phyloP scores from a whole-genome alignment of 2,888 invertebrate species.

The Antheraea assamensis region DNA sequence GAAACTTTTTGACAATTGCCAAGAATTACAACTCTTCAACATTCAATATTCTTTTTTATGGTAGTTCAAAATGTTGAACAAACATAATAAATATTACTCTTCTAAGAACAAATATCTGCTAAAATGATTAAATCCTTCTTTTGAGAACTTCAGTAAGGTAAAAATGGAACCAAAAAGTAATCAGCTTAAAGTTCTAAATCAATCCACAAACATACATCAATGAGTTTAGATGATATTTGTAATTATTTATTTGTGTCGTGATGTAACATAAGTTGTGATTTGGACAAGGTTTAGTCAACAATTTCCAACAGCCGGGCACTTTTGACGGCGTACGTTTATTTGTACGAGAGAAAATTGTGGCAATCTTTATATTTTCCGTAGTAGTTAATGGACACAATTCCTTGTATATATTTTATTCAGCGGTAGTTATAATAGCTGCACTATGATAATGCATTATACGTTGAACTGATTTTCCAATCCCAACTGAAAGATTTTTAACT shows the following conservation, averaged over 20 bases:
- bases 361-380: neutral
- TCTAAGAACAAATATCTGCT: neutral
- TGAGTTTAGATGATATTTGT: no score
- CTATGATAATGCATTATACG: neutral
- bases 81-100: neutral
- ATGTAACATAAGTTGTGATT: neutral
- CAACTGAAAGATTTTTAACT: neutral
- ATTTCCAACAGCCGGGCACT: neutral
- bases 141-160: neutral
- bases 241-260: no score
- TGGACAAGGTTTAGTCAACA: neutral
- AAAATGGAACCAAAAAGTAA: neutral
- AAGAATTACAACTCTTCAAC: constrained; percentile 15
- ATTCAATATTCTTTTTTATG: neutral
- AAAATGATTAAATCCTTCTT: neutral
- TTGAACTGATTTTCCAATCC: neutral
- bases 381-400: neutral
- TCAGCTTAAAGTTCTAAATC: neutral
- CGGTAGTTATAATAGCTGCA: neutral
- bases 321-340: no score
- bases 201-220: neutral
- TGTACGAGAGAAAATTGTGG: neutral
- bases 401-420: neutral
- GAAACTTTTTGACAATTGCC: constrained; percentile 2
- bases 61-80: neutral